Evolutionary conservation across 2,888 invertebrate species (phyloP).

Genomic region (Leptopterna dolabrata): DNA sequence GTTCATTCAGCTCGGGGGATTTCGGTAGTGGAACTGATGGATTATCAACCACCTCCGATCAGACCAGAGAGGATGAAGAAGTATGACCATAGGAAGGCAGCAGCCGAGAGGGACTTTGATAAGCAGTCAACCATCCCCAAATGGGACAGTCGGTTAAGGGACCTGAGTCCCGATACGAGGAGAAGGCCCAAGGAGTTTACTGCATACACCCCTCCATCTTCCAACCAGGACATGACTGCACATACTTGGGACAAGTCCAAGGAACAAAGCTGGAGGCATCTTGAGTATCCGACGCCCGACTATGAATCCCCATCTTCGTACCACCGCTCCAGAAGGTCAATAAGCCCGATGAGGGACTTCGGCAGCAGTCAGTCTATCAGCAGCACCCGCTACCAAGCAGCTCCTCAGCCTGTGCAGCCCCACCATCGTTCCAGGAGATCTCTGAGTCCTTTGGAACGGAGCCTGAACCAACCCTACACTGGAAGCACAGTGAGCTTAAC

Average conservation of each 20-base stretch:
- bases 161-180: not conserved
- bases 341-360: constrained; percentile 28
- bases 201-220: not conserved
- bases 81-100: not conserved
- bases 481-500: constrained; percentile 25
- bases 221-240: not conserved
- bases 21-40: constrained; percentile 42
- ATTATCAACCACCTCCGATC: constrained; percentile 39
- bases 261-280: constrained; percentile 45
- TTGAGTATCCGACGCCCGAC: constrained; percentile 43
- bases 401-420: not conserved
- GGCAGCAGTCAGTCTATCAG: not conserved
- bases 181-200: not conserved
- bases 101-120: not conserved
- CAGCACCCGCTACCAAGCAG: constrained; percentile 31
- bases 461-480: constrained; percentile 28
- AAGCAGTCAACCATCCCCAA: not conserved
- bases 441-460: constrained; percentile 39
- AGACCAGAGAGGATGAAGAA: constrained; percentile 48
- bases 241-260: constrained; percentile 37
- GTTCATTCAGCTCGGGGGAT: constrained; percentile 46
- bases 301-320: constrained; percentile 31
- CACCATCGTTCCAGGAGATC: constrained; percentile 34
- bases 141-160: constrained; percentile 13
- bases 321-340: constrained; percentile 31